A percentile compares a stretch with the other conserved stretches of the same genome.
phyloP scores from a whole-genome alignment of 2,113 vertebrate species.

The Tursiops truncatus region DNA sequence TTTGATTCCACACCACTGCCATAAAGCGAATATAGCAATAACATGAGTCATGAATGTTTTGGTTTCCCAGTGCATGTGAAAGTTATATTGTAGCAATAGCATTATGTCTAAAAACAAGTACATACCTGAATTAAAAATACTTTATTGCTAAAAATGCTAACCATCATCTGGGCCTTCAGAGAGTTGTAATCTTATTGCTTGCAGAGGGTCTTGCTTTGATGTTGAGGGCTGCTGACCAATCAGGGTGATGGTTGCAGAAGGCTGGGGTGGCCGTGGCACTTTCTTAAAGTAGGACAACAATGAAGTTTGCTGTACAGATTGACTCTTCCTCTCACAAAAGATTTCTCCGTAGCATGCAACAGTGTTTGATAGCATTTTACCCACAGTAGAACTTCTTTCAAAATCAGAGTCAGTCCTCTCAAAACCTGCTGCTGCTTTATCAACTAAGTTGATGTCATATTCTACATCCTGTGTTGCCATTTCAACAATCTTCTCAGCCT shows the following conservation, averaged over 20 bases:
- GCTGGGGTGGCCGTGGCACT: neutral
- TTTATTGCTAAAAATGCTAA: neutral
- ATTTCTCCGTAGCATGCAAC: neutral
- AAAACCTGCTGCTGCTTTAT: neutral
- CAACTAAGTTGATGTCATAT: neutral
- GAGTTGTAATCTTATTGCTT: neutral
- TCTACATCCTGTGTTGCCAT: neutral
- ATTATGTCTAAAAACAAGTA: neutral
- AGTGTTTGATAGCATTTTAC: neutral
- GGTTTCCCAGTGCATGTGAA: neutral
- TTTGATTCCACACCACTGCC: neutral
- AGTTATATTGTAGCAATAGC: neutral
- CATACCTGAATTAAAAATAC: neutral
- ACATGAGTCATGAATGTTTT: neutral
- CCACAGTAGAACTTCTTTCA: neutral
- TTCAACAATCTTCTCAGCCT: neutral
- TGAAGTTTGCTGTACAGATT: neutral
- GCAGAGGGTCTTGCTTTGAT: neutral
- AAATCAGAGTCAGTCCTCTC: neutral
- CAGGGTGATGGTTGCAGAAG: neutral
- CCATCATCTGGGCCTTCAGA: neutral
- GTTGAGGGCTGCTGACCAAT: neutral
- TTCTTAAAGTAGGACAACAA: neutral
- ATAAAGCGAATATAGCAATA: neutral
- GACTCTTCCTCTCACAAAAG: neutral